Evolutionary conservation across 64 coral and sea anemone genomes (phyloP), one percentile per base, ranked within the genome.

Genomic region (Montipora efflorescens): DNA sequence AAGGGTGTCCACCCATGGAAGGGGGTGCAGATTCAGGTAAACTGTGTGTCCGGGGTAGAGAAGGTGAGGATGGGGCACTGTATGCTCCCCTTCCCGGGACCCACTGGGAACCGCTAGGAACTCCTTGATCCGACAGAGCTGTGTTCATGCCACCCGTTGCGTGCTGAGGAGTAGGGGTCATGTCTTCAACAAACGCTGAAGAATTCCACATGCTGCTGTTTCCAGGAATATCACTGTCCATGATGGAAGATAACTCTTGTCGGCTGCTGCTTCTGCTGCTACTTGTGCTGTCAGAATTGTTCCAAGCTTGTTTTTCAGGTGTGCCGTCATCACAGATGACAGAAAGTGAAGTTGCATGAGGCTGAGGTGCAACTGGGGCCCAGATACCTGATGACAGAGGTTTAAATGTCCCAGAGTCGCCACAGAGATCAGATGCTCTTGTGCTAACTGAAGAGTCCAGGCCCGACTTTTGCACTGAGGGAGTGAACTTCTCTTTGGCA

Each of bases 221-320:
- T 9, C 73, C 6, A 7, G 82, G 62, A 8, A 75, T 61, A 7
- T 96, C 98, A 88, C 77, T 94, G 73, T 99, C 98, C 95, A 99
- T 99, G 55, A 99, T 99, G 13, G 92, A 94, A 12, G 88, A 96
- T 1, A 99, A 79, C 89, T 99, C 98, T 59, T 96, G 92, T 13
- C 98, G 88, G 84, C 98, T 99, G 48, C 98, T 99, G 22, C 98
- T 99, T 84, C 94, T 90, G 47, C 98, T 99, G 78, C 98, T 99
- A 70, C 98, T 99, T 0, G 98, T 96, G 48, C 98, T 99, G 79
- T 99, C 95, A 1, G 98, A 99, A 75, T 99, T 99, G 58, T 99
- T 96, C 98, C 98, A 96, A 8, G 85, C 89, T 47, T 97, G 96
- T 92, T 92, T 96, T 13, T 95, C 94, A 12, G 83, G 76, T 67